Evolutionary conservation across 2,888 invertebrate genomes (phyloP), one percentile per base, ranked within the genome.

Genomic region (Leptopilina drosophilae): DNA sequence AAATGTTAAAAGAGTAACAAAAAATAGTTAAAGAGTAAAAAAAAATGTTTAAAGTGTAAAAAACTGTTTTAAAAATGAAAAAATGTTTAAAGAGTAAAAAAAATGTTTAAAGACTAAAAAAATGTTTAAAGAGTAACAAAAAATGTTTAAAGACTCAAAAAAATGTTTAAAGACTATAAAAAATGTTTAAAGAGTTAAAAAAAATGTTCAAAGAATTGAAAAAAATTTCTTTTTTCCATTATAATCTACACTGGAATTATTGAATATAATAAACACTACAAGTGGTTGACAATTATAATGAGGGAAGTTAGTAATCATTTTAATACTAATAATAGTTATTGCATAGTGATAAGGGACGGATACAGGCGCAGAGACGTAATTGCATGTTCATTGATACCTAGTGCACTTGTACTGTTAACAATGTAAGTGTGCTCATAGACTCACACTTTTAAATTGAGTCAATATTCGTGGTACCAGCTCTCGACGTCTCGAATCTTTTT

Each of bases 311-410:
- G 73, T 56, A 42, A 66, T 66, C 56, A 33, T 73, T 73, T 40
- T 56, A 56, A n/a, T 9, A 20, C 7, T 53, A 73, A 56, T 53
- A 56, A 56, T 56, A 56, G 33, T 73, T 73, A 73, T 56, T 73
- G 73, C 33, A 56, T 56, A 73, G 73, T 73, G 73, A 73, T 73
- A 56, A 73, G 73, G 73, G 73, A 73, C 53, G 33, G 9, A 73
- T 40, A 73, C 73, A 56, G 56, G 56, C 14, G 20, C 20, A 20
- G 20, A n/a, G n/a, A 26, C 73, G 56, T 56, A 53, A 73, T 73
- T 69, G 67, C 49, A 46, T 69, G 67, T 26, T 69, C 67, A 69
- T 69, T 73, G 73, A 56, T 56, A 73, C n/a, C 53, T 73, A 12
- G 66, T 73, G 26, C 69, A 53, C 69, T 33, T 73, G 53, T 26